A percentile compares a stretch with the other conserved stretches of the same genome.
Conservation (phyloP, 2,888 invertebrate species). For the Alsophila aescularia region DNA sequence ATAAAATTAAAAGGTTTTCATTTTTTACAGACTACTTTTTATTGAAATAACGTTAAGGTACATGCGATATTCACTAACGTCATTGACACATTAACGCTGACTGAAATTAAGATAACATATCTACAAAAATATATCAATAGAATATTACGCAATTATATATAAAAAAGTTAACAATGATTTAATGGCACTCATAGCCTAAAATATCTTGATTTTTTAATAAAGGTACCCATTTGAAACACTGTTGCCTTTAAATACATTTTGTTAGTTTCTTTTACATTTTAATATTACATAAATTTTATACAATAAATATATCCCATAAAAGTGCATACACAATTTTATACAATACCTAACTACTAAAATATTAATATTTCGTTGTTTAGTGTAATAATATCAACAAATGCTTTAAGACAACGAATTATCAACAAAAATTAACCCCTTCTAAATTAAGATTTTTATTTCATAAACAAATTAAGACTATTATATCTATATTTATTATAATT, state of each 20-base stretch:
- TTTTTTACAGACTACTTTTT: slow-evolving; percentile 26
- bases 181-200: slow-evolving; percentile 82
- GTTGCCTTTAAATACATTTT: slow-evolving; percentile 31
- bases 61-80: slow-evolving; percentile 33
- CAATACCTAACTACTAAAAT: not conserved
- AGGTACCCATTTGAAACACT: slow-evolving; percentile 26
- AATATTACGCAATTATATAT: slow-evolving; percentile 24
- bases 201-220: slow-evolving; percentile 52
- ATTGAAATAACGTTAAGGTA: slow-evolving; percentile 31
- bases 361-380: slow-evolving; percentile 23
- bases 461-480: not conserved
- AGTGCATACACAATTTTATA: slow-evolving; percentile 11
- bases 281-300: slow-evolving; percentile 4
- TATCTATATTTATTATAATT: slow-evolving; percentile 11
- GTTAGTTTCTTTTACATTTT: slow-evolving; percentile 1
- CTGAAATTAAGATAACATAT: slow-evolving; percentile 29
- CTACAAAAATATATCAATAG: slow-evolving; percentile 24
- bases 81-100: slow-evolving; percentile 31
- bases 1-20: slow-evolving; percentile 7
- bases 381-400: slow-evolving; percentile 32
- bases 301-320: slow-evolving; percentile 11
- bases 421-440: slow-evolving; percentile 7
- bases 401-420: slow-evolving; percentile 22
- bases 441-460: not conserved
- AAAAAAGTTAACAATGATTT: slow-evolving; percentile 39